Conservation (phyloP, 2,113 vertebrate genomes). For the Apaloderma vittatum region DNA sequence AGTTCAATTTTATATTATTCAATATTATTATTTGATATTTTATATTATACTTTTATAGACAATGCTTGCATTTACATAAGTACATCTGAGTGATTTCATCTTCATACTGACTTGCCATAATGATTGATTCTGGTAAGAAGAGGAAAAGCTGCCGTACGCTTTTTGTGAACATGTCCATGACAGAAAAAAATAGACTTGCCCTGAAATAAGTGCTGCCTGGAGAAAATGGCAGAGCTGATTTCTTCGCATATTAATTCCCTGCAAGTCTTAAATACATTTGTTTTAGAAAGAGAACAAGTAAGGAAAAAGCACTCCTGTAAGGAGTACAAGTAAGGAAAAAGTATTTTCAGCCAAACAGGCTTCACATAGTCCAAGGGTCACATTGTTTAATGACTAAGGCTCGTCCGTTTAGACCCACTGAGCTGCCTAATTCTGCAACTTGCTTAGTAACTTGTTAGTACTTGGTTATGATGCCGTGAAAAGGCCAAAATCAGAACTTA, state of each 20-base stretch:
- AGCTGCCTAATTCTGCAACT: rapidly evolving
- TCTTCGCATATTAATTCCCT: not conserved
- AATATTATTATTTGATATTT: too few species aligned
- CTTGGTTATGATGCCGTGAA: too few species aligned
- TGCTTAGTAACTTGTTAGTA: not conserved
- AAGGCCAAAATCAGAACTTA: too few species aligned
- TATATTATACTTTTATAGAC: too few species aligned
- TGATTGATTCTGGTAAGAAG: not conserved
- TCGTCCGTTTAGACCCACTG: not conserved
- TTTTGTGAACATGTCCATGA: not conserved
- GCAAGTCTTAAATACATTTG: not conserved
- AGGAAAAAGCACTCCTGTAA: rapidly evolving
- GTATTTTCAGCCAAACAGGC: not conserved
- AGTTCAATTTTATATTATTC: too few species aligned
- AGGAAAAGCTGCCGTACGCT: rapidly evolving
- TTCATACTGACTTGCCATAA: not conserved
- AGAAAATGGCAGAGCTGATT: rapidly evolving
- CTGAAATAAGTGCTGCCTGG: not conserved
- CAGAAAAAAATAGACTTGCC: not conserved
- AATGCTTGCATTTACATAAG: rapidly evolving
- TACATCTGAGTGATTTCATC: not conserved
- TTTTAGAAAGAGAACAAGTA: not conserved
- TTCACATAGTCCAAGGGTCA: not conserved
- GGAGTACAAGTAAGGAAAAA: too few species aligned
- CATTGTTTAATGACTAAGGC: not conserved